These are phyloP conservation scores for Antennarius striatus DNA, from an alignment of 2,113 vertebrate species.

Conservation along the genomic window DNA sequence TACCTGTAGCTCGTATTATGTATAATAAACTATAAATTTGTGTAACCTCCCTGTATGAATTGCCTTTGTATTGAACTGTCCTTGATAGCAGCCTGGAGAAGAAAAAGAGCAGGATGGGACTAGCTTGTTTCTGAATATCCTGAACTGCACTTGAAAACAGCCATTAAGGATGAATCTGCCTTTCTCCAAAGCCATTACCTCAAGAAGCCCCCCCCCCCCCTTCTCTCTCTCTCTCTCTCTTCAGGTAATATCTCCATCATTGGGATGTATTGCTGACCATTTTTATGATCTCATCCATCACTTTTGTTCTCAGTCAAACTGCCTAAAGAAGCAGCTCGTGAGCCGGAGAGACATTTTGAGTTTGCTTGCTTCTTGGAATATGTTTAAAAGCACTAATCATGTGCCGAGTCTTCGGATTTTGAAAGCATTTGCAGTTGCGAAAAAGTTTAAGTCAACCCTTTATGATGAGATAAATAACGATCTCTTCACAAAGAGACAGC, in stretches of 20 bases:
- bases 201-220: not conserved
- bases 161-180: slow-evolving; percentile 17
- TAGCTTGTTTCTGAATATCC: slow-evolving; percentile 24
- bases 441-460: not conserved
- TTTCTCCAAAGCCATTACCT: slow-evolving; percentile 23
- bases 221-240: too few relatives aligned
- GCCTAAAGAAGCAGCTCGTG: not conserved
- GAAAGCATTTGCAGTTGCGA: not conserved
- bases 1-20: slow-evolving; percentile 28
- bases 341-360: not conserved
- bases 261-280: slow-evolving; percentile 17
- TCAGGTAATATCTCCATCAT: slow-evolving; percentile 37
- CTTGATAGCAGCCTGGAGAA: slow-evolving; percentile 10
- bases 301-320: slow-evolving; percentile 4
- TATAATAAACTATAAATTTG: slow-evolving; percentile 37
- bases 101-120: not conserved
- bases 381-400: slow-evolving; percentile 14
- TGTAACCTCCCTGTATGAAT: not conserved
- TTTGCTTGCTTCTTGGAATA: slow-evolving; percentile 8
- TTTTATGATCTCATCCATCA: slow-evolving; percentile 48
- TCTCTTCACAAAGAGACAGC: too few relatives aligned
- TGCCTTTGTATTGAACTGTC: slow-evolving; percentile 25
- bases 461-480: too few relatives aligned
- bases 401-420: not conserved
- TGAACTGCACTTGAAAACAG: slow-evolving; percentile 16